These are phyloP conservation scores for Mustelus asterias DNA, from an alignment of 2,113 vertebrate genomes.

Conservation along the genomic window DNA sequence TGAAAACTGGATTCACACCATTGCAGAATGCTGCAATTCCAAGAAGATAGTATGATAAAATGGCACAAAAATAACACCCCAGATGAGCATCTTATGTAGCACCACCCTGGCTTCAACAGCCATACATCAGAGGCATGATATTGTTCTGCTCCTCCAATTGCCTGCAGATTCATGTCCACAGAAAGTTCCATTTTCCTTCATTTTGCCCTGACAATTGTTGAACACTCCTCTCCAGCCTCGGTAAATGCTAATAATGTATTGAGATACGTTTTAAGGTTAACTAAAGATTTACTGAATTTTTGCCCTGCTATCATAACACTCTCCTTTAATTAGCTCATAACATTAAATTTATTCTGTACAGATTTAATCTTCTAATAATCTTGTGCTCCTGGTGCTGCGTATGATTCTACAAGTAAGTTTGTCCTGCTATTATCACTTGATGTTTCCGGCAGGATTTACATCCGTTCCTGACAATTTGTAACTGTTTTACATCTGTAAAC, in stretches of 20 bases:
- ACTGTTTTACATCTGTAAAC: too few species aligned
- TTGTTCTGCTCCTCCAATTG: background rate
- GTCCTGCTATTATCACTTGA: background rate
- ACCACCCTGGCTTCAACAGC: background rate
- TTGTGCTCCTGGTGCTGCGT: background rate
- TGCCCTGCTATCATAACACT: background rate
- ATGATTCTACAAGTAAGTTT: background rate
- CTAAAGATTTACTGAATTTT: background rate
- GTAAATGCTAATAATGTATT: background rate
- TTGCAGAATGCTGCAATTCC: too few species aligned
- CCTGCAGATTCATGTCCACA: background rate
- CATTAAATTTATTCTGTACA: background rate
- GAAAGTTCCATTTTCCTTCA: background rate
- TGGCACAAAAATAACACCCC: too few species aligned
- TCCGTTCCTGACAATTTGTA: too few species aligned
- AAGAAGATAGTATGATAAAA: too few species aligned
- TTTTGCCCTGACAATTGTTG: background rate
- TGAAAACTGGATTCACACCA: too few species aligned
- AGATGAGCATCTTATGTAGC: too few species aligned
- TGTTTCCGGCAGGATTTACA: too few species aligned
- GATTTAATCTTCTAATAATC: background rate
- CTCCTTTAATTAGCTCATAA: background rate
- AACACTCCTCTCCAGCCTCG: background rate
- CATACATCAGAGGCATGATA: background rate
- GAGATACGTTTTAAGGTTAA: background rate